Percentiles rank a stretch among this genome's conserved stretches.
These are phyloP conservation scores for Laterallus jamaicensis DNA, from an alignment of 2,113 vertebrate species.

Conservation along the genomic window DNA sequence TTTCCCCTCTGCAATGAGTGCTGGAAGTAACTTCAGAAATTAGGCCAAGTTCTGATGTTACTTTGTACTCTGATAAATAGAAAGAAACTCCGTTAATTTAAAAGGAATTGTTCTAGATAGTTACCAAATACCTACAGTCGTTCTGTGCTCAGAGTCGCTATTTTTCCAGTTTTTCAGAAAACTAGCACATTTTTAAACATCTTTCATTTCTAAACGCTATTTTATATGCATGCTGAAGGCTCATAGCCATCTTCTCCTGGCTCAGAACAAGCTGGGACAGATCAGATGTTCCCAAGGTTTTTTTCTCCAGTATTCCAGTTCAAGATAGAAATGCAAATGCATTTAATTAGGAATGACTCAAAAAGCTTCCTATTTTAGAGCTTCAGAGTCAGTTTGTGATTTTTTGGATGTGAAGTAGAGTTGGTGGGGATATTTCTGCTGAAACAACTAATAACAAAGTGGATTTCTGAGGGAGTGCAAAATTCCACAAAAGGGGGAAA, in stretches of 20 bases:
- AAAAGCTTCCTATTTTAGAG: not conserved
- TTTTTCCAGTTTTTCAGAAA: not conserved
- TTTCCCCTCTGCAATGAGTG: not conserved
- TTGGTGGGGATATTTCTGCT: not conserved
- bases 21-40: not conserved
- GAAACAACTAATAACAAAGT: not conserved
- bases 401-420: not conserved
- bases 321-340: constrained; percentile 6
- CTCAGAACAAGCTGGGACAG: not conserved
- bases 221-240: not conserved
- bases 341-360: constrained; percentile 1
- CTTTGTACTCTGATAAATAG: not conserved
- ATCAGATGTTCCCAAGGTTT: not conserved
- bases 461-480: not conserved
- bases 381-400: not conserved
- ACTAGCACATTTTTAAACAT: not conserved
- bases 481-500: not conserved
- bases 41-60: not conserved
- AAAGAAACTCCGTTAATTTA: not conserved
- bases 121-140: not conserved
- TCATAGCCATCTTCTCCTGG: not conserved
- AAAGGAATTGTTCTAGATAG: not conserved
- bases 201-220: not conserved
- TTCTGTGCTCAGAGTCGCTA: not conserved
- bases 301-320: not conserved